A percentile compares a stretch with the other conserved stretches of the same genome.
Evolutionary conservation across 2,888 invertebrate genomes (phyloP).

Genomic region (Drosophila fulvimacula): DNA sequence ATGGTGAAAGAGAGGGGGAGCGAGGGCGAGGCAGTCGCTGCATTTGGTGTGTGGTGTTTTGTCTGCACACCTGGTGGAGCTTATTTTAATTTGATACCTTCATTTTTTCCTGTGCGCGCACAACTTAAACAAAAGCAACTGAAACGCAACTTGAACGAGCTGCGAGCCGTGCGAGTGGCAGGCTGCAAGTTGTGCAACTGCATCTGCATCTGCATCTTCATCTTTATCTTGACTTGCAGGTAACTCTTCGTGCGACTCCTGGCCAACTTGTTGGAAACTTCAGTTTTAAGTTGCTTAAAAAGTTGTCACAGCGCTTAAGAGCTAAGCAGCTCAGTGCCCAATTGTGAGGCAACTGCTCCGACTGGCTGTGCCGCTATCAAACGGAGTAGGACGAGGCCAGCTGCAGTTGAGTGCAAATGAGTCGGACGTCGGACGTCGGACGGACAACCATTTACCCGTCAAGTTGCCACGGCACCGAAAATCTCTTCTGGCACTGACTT

Average conservation of each 20-base stretch:
- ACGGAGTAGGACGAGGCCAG: slow-evolving; percentile 27
- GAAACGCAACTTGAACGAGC: slow-evolving; percentile 41
- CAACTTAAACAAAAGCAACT: slow-evolving; percentile 76
- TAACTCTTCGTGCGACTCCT: slow-evolving; percentile 44
- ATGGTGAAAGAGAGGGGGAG: neutral
- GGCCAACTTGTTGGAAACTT: slow-evolving; percentile 57
- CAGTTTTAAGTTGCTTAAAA: slow-evolving; percentile 77
- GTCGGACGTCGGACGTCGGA: slow-evolving; percentile 28
- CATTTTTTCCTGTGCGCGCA: slow-evolving; percentile 63
- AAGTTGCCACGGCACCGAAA: slow-evolving; percentile 41
- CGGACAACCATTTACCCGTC: slow-evolving; percentile 25
- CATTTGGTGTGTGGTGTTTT: slow-evolving; percentile 16
- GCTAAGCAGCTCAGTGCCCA: slow-evolving; percentile 68
- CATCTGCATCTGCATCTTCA: slow-evolving; percentile 12
- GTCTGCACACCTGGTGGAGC: slow-evolving; percentile 56
- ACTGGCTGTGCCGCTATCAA: slow-evolving; percentile 15
- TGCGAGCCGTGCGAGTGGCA: slow-evolving; percentile 14
- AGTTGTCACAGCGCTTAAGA: slow-evolving; percentile 79
- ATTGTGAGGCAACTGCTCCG: slow-evolving; percentile 44
- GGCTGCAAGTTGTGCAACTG: slow-evolving; percentile 23
- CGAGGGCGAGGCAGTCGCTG: neutral
- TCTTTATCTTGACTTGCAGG: slow-evolving; percentile 45
- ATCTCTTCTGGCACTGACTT: slow-evolving; percentile 59
- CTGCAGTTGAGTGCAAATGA: slow-evolving; percentile 68
- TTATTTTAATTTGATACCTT: slow-evolving; percentile 79